These are phyloP conservation scores for Desoria tigrina DNA, from an alignment of 2,888 invertebrate genomes.

Conservation along the genomic window DNA sequence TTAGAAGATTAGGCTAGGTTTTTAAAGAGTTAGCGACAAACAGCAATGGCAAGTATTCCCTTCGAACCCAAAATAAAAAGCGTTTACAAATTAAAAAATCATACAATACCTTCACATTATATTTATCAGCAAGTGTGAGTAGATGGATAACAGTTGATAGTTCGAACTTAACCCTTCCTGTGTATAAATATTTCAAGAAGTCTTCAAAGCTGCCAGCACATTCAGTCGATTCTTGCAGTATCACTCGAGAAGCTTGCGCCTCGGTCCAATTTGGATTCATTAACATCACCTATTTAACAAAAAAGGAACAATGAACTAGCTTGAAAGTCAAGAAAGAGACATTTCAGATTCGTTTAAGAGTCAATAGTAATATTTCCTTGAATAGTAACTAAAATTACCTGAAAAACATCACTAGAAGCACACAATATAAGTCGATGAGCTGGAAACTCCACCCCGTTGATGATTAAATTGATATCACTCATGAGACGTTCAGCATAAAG, in stretches of 20 bases:
- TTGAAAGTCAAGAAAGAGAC: conserved; percentile 22
- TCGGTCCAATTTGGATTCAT: conserved; percentile 93
- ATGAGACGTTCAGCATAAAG: conserved; percentile 82
- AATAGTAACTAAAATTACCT: conserved; percentile 67
- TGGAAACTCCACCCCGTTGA: conserved; percentile 78
- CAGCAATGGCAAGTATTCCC: no score
- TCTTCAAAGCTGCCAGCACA: conserved; percentile 83
- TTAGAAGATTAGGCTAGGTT: background rate
- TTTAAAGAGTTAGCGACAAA: background rate
- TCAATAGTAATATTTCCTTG: background rate
- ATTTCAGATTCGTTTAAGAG: background rate
- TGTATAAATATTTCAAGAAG: conserved; percentile 87
- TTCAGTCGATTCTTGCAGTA: conserved; percentile 79
- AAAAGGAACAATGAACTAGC: conserved; percentile 18
- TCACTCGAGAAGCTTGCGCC: conserved; percentile 78
- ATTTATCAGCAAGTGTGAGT: conserved; percentile 88
- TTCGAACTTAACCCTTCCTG: conserved; percentile 83
- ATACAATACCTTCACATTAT: conserved; percentile 78
- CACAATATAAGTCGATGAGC: conserved; percentile 89
- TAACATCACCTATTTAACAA: conserved; percentile 75
- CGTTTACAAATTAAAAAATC: no score
- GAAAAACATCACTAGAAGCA: conserved; percentile 92
- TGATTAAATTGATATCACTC: conserved; percentile 84
- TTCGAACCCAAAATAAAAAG: no score
- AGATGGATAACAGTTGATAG: conserved; percentile 82